Conservation (phyloP, 2,888 invertebrate genomes). For the Eilema caniola region DNA sequence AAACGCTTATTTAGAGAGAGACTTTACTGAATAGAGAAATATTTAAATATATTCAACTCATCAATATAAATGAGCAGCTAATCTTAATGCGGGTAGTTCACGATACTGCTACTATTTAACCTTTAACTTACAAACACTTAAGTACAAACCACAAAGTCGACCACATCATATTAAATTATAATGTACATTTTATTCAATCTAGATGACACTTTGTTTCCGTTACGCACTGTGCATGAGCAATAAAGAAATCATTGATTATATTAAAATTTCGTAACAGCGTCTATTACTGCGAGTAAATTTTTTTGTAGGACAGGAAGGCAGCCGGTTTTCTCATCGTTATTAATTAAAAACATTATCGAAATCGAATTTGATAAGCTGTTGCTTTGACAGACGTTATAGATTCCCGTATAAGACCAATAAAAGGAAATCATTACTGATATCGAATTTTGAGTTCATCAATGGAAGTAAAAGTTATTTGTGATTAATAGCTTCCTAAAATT, state of each 20-base stretch:
- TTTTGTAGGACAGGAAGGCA: conserved; percentile 65
- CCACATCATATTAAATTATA: conserved; percentile 15
- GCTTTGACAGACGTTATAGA: conserved; percentile 45
- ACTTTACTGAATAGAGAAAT: too few relatives aligned
- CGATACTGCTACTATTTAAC: conserved; percentile 7
- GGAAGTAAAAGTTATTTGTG: conserved; percentile 33
- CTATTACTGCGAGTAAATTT: conserved; percentile 59
- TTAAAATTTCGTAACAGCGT: conserved; percentile 64
- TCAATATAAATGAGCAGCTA: neutral
- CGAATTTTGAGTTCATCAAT: conserved; percentile 28
- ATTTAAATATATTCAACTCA: too few relatives aligned
- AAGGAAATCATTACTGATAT: conserved; percentile 47
- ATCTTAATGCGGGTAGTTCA: conserved; percentile 5
- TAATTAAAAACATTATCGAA: conserved; percentile 69
- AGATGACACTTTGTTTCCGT: conserved; percentile 49
- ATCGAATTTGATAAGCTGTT: conserved; percentile 50
- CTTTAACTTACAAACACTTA: conserved; percentile 15
- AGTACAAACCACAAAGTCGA: conserved; percentile 9
- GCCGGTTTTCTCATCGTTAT: conserved; percentile 64
- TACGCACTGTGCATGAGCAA: conserved; percentile 27
- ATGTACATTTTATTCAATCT: conserved; percentile 17
- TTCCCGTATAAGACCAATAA: conserved; percentile 29
- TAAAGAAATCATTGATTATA: conserved; percentile 25
- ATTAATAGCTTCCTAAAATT: conserved; percentile 43
- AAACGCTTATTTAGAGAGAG: too few relatives aligned